Percentiles rank a stretch among this genome's conserved stretches.
Conservation (phyloP, 2,113 vertebrate species). For the Epinephelus lanceolatus region DNA sequence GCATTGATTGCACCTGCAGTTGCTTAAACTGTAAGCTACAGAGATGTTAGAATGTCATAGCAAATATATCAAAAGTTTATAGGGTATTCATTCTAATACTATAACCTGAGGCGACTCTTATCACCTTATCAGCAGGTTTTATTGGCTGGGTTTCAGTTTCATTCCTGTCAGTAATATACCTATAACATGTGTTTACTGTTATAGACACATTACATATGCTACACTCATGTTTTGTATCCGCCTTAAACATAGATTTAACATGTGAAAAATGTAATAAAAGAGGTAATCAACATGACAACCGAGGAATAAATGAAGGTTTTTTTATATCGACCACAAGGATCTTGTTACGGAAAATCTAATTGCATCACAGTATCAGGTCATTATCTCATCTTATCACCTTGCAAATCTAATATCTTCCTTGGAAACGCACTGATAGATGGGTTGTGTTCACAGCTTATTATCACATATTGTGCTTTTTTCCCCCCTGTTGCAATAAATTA, state of each 20-base stretch:
- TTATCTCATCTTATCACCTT: background rate
- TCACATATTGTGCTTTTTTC: background rate
- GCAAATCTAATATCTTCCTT: background rate
- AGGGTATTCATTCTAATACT: background rate
- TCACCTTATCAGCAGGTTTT: slow-evolving; percentile 11
- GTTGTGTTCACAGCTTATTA: background rate
- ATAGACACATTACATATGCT: background rate
- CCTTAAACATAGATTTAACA: background rate
- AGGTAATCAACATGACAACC: too few relatives aligned
- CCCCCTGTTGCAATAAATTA: background rate
- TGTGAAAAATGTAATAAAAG: background rate
- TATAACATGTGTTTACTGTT: background rate
- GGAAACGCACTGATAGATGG: background rate
- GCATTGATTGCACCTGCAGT: slow-evolving; percentile 1
- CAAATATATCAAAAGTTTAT: background rate
- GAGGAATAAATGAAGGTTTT: too few relatives aligned
- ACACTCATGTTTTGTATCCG: background rate
- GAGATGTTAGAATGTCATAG: background rate
- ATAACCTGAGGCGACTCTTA: slow-evolving; percentile 1
- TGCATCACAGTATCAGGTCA: background rate
- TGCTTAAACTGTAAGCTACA: slow-evolving; percentile 8
- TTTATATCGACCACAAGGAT: background rate
- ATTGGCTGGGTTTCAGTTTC: slow-evolving; percentile 4
- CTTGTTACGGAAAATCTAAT: background rate
- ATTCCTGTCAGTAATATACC: background rate